Evolutionary conservation across 1,140 invertebrate genomes (phyloP).

Genomic region (Bombus cullumanus): DNA sequence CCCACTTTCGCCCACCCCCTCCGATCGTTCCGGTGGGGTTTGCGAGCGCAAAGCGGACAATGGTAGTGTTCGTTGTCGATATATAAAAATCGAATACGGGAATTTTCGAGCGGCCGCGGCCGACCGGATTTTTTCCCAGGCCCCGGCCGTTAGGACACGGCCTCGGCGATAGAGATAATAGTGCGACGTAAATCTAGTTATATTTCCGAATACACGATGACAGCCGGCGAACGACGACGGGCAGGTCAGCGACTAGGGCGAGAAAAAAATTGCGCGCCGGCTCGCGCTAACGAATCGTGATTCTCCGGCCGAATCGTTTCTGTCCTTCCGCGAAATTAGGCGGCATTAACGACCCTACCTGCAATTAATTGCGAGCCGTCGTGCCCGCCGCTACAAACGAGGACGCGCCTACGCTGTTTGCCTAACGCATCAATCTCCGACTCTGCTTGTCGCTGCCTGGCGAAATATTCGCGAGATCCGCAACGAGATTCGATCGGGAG

Average conservation of each 20-base stretch:
- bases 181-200: constrained; percentile 52
- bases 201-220: constrained; percentile 56
- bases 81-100: constrained; percentile 45
- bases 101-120: constrained; percentile 44
- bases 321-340: constrained; percentile 74
- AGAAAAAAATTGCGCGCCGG: constrained; percentile 54
- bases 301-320: constrained; percentile 66
- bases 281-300: constrained; percentile 72
- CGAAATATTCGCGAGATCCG: constrained; percentile 57
- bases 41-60: neutral
- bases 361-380: constrained; percentile 74
- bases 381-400: constrained; percentile 70
- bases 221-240: constrained; percentile 27
- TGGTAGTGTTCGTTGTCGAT: constrained; percentile 37
- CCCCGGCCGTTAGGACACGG: constrained; percentile 9
- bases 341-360: constrained; percentile 74
- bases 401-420: constrained; percentile 72
- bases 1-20: neutral
- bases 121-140: constrained; percentile 12
- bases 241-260: neutral
- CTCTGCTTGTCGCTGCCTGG: constrained; percentile 34
- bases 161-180: constrained; percentile 52
- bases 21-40: neutral
- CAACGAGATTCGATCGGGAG: neutral
- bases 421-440: constrained; percentile 74